Conservation (phyloP, 1,140 invertebrate species). For the Belonocnema kinseyi region DNA sequence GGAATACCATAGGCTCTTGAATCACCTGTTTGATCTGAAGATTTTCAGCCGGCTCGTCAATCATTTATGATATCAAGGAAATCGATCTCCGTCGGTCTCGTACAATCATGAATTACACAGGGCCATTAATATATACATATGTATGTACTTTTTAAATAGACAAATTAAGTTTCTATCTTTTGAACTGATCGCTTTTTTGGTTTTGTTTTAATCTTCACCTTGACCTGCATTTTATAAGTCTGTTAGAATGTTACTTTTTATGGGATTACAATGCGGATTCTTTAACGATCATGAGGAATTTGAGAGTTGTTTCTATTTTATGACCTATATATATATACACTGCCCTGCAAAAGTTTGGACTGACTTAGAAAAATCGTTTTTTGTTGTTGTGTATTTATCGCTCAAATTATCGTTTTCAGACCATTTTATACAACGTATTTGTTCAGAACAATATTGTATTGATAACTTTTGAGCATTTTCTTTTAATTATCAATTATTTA, state of each 20-base stretch:
- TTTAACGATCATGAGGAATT: neutral
- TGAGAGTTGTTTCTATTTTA: too few relatives aligned
- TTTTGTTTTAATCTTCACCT: neutral
- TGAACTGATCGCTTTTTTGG: neutral
- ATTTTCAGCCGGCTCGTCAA: conserved; percentile 7
- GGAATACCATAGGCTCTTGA: neutral
- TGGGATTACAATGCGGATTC: neutral
- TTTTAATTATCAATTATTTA: too few relatives aligned
- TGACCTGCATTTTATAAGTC: neutral
- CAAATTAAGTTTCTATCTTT: neutral
- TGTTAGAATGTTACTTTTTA: neutral
- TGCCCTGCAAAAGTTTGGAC: too few relatives aligned
- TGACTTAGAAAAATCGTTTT: too few relatives aligned
- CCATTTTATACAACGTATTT: too few relatives aligned
- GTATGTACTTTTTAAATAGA: conserved; percentile 2
- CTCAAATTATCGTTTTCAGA: too few relatives aligned
- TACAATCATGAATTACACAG: neutral
- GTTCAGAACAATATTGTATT: too few relatives aligned
- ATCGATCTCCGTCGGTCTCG: conserved; percentile 16
- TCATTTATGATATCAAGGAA: conserved; percentile 1
- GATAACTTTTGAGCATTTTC: too few relatives aligned
- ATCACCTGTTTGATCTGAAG: conserved; percentile 11
- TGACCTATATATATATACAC: too few relatives aligned
- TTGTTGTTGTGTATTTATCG: too few relatives aligned
- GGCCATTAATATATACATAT: neutral